Evolutionary conservation across 1,140 invertebrate genomes (phyloP).

Genomic region (Pantala flavescens): DNA sequence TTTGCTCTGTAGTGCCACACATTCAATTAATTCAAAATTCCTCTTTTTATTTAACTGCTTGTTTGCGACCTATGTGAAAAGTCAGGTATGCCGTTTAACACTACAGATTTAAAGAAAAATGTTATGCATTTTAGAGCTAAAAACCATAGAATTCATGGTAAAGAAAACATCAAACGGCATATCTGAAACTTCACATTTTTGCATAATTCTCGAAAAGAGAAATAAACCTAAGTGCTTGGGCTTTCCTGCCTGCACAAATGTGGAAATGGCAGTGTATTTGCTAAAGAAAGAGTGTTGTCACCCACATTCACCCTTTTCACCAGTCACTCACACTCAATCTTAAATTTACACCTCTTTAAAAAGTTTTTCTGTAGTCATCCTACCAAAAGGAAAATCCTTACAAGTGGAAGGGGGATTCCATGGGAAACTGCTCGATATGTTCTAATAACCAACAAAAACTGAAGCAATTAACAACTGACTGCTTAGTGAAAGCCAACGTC

Average conservation of each 20-base stretch:
- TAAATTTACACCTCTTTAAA: neutral
- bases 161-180: neutral
- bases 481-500: neutral
- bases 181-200: conserved; percentile 4
- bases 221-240: neutral
- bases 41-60: neutral
- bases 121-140: neutral
- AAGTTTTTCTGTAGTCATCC: conserved; percentile 6
- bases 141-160: neutral
- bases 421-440: conserved; percentile 8
- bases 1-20: neutral
- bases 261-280: conserved; percentile 9
- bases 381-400: neutral
- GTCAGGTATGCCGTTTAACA: neutral
- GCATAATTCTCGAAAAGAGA: neutral
- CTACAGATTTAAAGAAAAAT: neutral
- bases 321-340: neutral
- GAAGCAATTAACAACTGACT: conserved; percentile 1
- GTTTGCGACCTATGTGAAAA: neutral
- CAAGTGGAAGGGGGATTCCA: neutral
- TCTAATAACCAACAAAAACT: neutral
- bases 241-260: neutral
- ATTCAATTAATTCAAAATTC: neutral
- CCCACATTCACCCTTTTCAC: neutral
- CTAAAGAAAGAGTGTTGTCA: conserved; percentile 9